Conservation (phyloP, 2,888 invertebrate genomes). For the Campoplex nolae region DNA sequence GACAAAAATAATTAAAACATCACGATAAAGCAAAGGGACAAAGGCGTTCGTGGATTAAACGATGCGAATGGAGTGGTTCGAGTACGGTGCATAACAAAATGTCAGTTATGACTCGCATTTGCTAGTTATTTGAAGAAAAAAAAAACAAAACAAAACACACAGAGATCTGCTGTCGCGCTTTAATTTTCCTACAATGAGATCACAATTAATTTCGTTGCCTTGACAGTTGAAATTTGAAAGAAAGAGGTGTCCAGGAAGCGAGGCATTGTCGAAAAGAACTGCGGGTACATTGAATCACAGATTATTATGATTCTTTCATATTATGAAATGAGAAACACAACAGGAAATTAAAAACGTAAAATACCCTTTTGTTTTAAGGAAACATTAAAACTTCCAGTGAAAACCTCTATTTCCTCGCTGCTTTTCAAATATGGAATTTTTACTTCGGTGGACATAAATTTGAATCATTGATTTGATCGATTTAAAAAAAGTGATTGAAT, state of each 20-base stretch:
- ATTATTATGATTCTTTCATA: neutral
- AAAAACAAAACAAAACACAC: neutral
- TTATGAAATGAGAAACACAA: neutral
- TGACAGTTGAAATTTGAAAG: neutral
- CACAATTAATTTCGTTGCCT: conserved; percentile 20
- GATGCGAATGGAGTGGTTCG: neutral
- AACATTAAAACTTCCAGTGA: neutral
- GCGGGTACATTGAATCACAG: neutral
- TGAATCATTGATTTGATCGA: too few relatives aligned
- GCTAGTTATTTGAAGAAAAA: neutral
- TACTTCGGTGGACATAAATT: neutral
- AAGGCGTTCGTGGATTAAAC: neutral
- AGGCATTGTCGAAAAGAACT: neutral
- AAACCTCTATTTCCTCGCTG: too few relatives aligned
- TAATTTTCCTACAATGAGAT: neutral
- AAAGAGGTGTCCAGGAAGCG: neutral
- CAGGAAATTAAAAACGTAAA: neutral
- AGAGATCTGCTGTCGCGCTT: neutral
- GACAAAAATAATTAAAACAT: neutral
- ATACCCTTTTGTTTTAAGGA: neutral
- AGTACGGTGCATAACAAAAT: neutral
- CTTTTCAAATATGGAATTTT: too few relatives aligned
- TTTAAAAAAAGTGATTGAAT: too few relatives aligned
- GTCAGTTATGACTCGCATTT: neutral
- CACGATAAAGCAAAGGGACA: neutral